A percentile compares a stretch with the other conserved stretches of the same genome.
Conservation (phyloP, 2,888 invertebrate species). For the Phalera bucephala region DNA sequence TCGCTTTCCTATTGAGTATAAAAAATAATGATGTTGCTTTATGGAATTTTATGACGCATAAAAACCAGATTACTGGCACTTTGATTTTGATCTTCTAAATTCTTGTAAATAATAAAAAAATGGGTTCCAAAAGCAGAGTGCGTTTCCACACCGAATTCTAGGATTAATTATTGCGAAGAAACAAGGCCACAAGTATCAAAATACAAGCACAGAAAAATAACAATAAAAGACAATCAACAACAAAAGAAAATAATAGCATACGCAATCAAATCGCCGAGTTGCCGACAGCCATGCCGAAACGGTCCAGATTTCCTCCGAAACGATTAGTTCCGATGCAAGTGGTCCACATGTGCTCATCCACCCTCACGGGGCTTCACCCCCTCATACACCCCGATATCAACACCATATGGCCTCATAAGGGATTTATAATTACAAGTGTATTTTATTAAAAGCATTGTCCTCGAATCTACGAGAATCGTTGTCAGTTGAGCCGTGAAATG, state of each 20-base stretch:
- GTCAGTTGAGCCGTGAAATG: conserved; percentile 67
- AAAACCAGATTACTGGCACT: too few relatives aligned
- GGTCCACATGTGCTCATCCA: conserved; percentile 60
- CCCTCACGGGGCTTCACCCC: conserved; percentile 34
- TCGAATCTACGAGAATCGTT: conserved; percentile 42
- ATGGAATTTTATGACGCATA: too few relatives aligned
- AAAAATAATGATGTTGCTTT: too few relatives aligned
- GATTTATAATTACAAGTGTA: conserved; percentile 64
- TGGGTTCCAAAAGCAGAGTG: too few relatives aligned
- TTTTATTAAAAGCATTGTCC: conserved; percentile 48
- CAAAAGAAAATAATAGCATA: not conserved
- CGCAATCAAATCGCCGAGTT: conserved; percentile 10
- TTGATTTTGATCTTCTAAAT: too few relatives aligned
- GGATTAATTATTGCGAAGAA: too few relatives aligned
- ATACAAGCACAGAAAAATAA: too few relatives aligned
- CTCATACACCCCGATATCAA: conserved; percentile 40
- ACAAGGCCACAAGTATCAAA: too few relatives aligned
- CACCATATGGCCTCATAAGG: conserved; percentile 72
- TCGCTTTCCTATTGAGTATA: too few relatives aligned
- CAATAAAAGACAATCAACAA: too few relatives aligned
- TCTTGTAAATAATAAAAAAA: too few relatives aligned
- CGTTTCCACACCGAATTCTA: too few relatives aligned
- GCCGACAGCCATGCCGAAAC: conserved; percentile 35
- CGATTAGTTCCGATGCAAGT: conserved; percentile 76
- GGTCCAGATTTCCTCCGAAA: conserved; percentile 41